Conservation (phyloP, 1,140 invertebrate species). For the Helicoverpa armigera region DNA sequence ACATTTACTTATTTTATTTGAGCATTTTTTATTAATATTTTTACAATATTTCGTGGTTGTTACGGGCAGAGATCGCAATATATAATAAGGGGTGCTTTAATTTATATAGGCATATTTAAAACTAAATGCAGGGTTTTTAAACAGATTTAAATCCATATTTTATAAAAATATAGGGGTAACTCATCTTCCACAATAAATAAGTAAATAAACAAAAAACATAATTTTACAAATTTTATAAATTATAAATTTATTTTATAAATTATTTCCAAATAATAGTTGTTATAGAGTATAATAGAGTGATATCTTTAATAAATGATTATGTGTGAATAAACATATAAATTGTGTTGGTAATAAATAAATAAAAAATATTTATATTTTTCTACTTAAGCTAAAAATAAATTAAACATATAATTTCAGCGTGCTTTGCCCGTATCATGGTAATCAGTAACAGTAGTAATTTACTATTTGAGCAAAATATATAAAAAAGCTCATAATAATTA, state of each 20-base stretch:
- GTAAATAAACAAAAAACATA: neutral
- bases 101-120: too few species aligned
- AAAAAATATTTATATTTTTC: neutral
- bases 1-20: constrained; percentile 63
- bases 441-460: constrained; percentile 6
- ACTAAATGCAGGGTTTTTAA: neutral
- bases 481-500: constrained; percentile 23
- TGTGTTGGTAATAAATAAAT: neutral
- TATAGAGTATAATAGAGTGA: too few species aligned
- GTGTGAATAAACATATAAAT: too few species aligned
- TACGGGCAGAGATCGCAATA: constrained; percentile 2
- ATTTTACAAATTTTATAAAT: constrained; percentile 1
- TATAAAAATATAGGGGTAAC: constrained; percentile 13
- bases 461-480: constrained; percentile 20
- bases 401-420: neutral
- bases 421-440: constrained; percentile 18
- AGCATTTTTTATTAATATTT: constrained; percentile 51
- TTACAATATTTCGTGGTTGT: constrained; percentile 24
- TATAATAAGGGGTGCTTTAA: neutral
- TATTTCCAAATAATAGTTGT: neutral
- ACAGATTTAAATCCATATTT: neutral
- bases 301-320: neutral
- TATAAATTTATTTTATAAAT: constrained; percentile 2
- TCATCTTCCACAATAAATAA: constrained; percentile 19
- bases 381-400: constrained; percentile 1